Conservation (phyloP, 2,888 invertebrate species). For the Periphyllus acericola region DNA sequence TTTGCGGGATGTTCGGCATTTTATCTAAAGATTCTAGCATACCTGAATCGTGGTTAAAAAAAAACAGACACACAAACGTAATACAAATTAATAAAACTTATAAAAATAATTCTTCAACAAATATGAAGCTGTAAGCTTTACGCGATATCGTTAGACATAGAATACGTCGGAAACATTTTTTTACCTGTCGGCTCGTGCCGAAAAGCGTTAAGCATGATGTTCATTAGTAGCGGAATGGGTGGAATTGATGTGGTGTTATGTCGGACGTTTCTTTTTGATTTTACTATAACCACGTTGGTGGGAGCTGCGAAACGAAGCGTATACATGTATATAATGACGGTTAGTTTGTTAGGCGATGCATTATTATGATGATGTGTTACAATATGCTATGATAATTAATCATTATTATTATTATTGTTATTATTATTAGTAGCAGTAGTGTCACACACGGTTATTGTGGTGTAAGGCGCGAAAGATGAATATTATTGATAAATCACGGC, state of each 20-base stretch:
- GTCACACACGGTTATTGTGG: not conserved
- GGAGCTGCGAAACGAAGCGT: slow-evolving; percentile 50
- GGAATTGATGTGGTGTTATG: slow-evolving; percentile 38
- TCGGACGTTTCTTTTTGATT: slow-evolving; percentile 37
- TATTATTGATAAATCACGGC: too few species aligned
- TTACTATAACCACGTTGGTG: slow-evolving; percentile 22
- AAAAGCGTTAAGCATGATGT: slow-evolving; percentile 55
- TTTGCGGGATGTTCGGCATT: not conserved
- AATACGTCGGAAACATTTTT: not conserved
- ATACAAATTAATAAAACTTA: not conserved
- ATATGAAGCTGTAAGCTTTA: not conserved
- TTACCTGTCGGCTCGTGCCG: slow-evolving; percentile 40
- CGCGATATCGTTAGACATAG: not conserved
- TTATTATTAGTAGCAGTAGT: not conserved
- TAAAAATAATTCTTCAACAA: not conserved
- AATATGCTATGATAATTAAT: not conserved
- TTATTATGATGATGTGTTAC: not conserved
- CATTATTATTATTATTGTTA: not conserved
- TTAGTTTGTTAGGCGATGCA: slow-evolving; percentile 19
- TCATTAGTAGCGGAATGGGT: slow-evolving; percentile 46
- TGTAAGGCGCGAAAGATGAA: too few species aligned
- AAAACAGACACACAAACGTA: not conserved
- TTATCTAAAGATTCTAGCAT: slow-evolving; percentile 16
- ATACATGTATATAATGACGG: not conserved
- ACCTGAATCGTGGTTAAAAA: not conserved